A percentile compares a stretch with the other conserved stretches of the same genome.
Evolutionary conservation across 2,888 invertebrate genomes (phyloP).

Genomic region (Capitulum mitella): DNA sequence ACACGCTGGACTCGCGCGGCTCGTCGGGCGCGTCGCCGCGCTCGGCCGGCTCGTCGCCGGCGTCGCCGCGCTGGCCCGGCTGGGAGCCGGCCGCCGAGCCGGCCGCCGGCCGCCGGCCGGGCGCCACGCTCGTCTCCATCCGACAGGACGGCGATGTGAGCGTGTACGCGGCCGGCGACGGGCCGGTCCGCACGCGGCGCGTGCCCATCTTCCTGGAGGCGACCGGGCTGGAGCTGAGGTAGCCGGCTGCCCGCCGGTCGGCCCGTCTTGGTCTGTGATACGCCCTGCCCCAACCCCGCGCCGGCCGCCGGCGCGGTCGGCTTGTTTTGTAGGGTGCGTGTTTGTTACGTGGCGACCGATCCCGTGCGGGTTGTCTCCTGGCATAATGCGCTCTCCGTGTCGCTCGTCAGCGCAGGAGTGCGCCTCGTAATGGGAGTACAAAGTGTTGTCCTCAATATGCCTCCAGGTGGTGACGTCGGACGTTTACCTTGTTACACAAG

Average conservation of each 20-base stretch:
- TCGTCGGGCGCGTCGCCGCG: constrained; percentile 38
- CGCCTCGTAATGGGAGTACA: no score
- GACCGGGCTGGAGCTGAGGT: constrained; percentile 62
- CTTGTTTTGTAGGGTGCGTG: no score
- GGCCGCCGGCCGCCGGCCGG: constrained; percentile 74
- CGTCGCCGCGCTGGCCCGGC: constrained; percentile 46
- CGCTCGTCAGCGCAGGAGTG: no score
- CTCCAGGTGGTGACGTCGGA: no score
- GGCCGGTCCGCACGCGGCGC: constrained; percentile 93
- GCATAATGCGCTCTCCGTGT: no score
- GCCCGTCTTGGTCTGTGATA: no score
- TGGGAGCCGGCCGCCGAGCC: constrained; percentile 73
- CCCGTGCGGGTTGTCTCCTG: no score
- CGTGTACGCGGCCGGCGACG: constrained; percentile 62
- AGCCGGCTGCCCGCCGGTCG: not conserved
- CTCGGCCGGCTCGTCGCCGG: not conserved
- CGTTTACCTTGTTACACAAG: no score
- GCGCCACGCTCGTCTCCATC: constrained; percentile 68
- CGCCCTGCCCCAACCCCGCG: no score
- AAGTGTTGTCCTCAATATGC: no score
- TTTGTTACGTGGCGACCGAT: no score
- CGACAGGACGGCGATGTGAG: constrained; percentile 63
- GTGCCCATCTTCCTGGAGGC: constrained; percentile 83
- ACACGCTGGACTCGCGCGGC: not conserved
- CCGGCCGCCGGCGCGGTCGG: no score